phyloP scores from a whole-genome alignment of 2,888 invertebrate species.

The Chouioia cunea region DNA sequence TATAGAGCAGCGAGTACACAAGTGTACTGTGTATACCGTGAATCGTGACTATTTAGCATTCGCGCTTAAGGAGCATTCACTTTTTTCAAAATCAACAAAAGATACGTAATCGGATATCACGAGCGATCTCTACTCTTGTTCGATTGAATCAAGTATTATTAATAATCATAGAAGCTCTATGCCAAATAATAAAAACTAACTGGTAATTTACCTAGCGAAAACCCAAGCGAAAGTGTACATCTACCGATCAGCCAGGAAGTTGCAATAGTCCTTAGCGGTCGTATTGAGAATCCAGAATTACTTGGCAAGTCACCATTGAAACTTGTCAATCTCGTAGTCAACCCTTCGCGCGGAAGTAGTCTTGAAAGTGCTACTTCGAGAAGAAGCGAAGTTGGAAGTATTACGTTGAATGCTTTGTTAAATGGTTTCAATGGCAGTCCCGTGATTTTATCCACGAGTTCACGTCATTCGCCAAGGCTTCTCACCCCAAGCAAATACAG shows the following conservation, averaged over 20 bases:
- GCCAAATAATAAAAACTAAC: too few relatives aligned
- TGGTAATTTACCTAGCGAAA: not conserved
- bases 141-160: too few relatives aligned
- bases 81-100: too few relatives aligned
- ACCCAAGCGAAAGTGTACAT: conserved; percentile 46
- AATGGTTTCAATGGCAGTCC: conserved; percentile 45
- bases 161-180: too few relatives aligned
- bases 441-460: conserved; percentile 32
- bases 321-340: conserved; percentile 61
- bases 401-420: not conserved
- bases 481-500: conserved; percentile 74
- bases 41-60: too few relatives aligned
- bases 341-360: conserved; percentile 10
- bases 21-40: too few relatives aligned
- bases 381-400: not conserved
- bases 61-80: too few relatives aligned
- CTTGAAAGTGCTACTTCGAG: not conserved
- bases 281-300: conserved; percentile 61
- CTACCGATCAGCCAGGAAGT: conserved; percentile 63
- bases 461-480: conserved; percentile 56
- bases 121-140: too few relatives aligned
- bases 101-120: too few relatives aligned
- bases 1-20: too few relatives aligned
- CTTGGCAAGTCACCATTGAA: conserved; percentile 57
- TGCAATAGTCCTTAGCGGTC: conserved; percentile 62